These are phyloP conservation scores for Iselma pallidipennis DNA, from an alignment of 2,888 invertebrate genomes.

Conservation along the genomic window DNA sequence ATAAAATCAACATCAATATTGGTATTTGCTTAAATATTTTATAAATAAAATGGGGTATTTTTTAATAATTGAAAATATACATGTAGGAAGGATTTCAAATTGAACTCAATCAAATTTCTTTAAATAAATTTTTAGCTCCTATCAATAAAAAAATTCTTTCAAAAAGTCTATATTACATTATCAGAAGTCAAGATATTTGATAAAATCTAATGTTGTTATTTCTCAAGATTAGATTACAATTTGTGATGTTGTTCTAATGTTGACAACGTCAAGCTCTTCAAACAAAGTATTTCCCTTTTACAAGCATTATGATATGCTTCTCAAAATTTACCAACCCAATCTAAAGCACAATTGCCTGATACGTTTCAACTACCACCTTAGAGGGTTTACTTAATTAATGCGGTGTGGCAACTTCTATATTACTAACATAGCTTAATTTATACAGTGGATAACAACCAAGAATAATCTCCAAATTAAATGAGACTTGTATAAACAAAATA, in stretches of 20 bases:
- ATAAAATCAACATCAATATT: background rate
- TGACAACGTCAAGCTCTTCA: constrained; percentile 12
- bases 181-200: background rate
- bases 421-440: constrained; percentile 38
- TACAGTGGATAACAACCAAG: constrained; percentile 31
- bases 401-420: constrained; percentile 38
- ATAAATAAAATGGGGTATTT: background rate
- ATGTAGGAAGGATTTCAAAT: background rate
- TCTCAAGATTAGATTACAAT: constrained; percentile 12
- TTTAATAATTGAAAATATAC: background rate
- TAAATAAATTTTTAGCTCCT: background rate
- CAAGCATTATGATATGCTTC: constrained; percentile 21
- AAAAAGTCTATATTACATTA: background rate
- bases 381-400: constrained; percentile 40
- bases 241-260: constrained; percentile 9
- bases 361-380: constrained; percentile 38
- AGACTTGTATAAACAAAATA: constrained; percentile 3
- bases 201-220: background rate
- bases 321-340: constrained; percentile 25
- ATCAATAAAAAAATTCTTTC: background rate
- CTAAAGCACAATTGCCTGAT: constrained; percentile 28
- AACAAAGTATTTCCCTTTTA: constrained; percentile 18
- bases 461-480: constrained; percentile 18
- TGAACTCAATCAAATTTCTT: background rate
- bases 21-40: background rate